A percentile compares a stretch with the other conserved stretches of the same genome.
Evolutionary conservation across 2,113 vertebrate species (phyloP).

Genomic region (Oplegnathus fasciatus): DNA sequence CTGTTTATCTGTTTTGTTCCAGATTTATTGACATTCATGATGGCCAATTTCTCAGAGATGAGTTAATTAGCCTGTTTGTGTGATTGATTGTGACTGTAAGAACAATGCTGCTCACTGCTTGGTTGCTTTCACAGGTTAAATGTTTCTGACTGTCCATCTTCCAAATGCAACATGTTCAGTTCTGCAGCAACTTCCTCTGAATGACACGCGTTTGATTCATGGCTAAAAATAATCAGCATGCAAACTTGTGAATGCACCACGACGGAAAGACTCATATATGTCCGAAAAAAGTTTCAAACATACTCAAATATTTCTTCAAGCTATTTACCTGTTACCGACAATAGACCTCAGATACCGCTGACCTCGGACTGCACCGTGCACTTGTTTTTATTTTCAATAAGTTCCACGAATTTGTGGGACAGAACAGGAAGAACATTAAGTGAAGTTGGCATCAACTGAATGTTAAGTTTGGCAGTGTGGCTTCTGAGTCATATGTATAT

Average conservation of each 20-base stretch:
- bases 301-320: slow-evolving; percentile 23
- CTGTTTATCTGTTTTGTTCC: too few species aligned
- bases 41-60: background rate
- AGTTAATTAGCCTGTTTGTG: background rate
- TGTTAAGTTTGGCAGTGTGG: slow-evolving; percentile 68
- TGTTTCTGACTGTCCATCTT: background rate
- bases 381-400: slow-evolving; percentile 64
- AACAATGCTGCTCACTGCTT: background rate
- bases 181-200: slow-evolving; percentile 8
- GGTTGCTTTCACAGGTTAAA: background rate
- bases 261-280: background rate
- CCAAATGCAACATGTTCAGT: background rate
- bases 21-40: background rate
- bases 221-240: background rate
- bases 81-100: background rate
- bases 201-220: slow-evolving; percentile 18
- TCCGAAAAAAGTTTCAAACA: background rate
- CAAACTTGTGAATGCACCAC: background rate
- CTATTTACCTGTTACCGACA: slow-evolving; percentile 58
- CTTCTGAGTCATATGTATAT: slow-evolving; percentile 64
- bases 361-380: slow-evolving; percentile 58
- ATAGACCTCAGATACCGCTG: slow-evolving; percentile 49
- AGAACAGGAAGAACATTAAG: slow-evolving; percentile 73
- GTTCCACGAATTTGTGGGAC: slow-evolving; percentile 69
- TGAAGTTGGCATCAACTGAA: slow-evolving; percentile 66